phyloP scores from a whole-genome alignment of 2,797 vertebrate genomes.

The Manis pentadactyla region DNA sequence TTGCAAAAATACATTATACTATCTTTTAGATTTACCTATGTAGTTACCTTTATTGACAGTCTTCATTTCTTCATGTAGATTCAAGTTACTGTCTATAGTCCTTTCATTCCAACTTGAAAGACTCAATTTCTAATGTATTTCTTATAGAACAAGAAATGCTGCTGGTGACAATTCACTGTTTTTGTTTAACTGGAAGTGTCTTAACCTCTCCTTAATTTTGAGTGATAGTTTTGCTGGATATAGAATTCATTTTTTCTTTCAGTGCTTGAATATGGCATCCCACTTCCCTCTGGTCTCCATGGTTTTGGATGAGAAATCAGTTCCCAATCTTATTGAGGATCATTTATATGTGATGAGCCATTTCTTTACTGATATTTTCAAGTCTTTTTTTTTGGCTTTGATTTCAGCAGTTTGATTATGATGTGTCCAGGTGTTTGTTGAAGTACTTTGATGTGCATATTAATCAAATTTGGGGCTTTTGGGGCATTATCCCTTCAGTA shows the following conservation, averaged over 20 bases:
- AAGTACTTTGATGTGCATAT: not conserved
- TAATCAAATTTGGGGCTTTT: not conserved
- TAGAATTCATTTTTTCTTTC: constrained; percentile 34
- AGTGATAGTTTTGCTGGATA: not conserved
- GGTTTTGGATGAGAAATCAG: not conserved
- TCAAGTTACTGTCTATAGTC: not conserved
- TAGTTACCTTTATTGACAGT: not conserved
- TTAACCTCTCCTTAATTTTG: not conserved
- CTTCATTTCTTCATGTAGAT: not conserved
- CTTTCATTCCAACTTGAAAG: not conserved
- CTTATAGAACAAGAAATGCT: not conserved
- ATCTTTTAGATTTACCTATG: not conserved
- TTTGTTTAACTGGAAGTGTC: not conserved
- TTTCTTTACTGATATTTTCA: not conserved
- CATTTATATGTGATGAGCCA: not conserved
- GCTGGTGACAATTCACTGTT: not conserved
- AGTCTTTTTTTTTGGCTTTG: not conserved
- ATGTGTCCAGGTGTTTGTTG: not conserved
- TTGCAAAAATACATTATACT: not conserved
- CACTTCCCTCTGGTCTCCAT: not conserved
- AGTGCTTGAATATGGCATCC: not conserved
- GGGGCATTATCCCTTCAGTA: not conserved
- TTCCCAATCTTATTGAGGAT: not conserved
- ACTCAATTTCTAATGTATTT: not conserved
- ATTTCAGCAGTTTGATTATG: not conserved